Evolutionary conservation across 2,888 invertebrate species (phyloP), one percentile per base, ranked within the genome.

Genomic region (Drosophila nr. perissopoda): DNA sequence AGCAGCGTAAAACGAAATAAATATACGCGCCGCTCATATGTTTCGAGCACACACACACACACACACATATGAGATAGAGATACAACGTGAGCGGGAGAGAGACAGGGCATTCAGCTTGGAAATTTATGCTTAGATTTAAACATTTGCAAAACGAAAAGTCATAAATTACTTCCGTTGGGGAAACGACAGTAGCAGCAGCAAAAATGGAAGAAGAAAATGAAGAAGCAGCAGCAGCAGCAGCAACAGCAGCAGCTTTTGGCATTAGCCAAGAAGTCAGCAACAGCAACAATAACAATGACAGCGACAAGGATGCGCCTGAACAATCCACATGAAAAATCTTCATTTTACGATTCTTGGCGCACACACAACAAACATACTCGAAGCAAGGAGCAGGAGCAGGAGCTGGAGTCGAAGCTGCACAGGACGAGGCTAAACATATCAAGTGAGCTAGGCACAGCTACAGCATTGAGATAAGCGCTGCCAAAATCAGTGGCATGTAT

Each of bases 81-180:
- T 56, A 76, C 68, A 68, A 61, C 38, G 25, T 54, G 60, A 34
- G 29, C 57, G 36, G 58, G 69, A 62, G 62, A 54, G 52, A 65
- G 52, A 31, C 8, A 33, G 54, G 42, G 34, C 60, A 42, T n/a
- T 25, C 54, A 65, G 76, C 69, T 73, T 58, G 69, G 60, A 72
- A 83, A 89, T 89, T 89, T 89, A 90, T 90, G 90, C 75, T 90
- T 87, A 87, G 90, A 89, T 89, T 89, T 87, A 84, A 89, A 80
- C 90, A 89, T 90, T 89, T 87, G 85, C 90, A 81, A 90, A 88
- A 80, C 89, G 87, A 88, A 89, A 89, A 89, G 87, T 89, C 88
- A 89, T 89, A 89, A 89, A 89, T 89, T 90, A 89, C 90, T 83
- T 82, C 81, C 87, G 85, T 69, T 82, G 80, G 74, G 83, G 84